Evolutionary conservation across 2,113 vertebrate species (phyloP).

Genomic region (Mus spicilegus): DNA sequence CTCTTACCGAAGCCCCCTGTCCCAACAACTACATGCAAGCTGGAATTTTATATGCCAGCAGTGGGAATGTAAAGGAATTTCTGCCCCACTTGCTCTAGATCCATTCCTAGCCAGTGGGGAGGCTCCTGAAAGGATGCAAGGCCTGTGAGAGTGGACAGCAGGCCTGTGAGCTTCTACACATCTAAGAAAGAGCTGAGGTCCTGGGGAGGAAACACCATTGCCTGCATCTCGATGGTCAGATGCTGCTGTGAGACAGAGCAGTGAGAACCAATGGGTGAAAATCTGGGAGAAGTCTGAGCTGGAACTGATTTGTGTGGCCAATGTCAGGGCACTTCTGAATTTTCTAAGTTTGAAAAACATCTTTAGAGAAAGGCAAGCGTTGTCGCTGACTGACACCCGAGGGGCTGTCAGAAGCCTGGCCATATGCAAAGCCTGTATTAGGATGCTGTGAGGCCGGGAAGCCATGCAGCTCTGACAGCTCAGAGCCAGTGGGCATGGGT

Average conservation of each 20-base stretch:
- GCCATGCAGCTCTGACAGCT: not conserved
- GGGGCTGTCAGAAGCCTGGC: not conserved
- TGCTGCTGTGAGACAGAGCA: not conserved
- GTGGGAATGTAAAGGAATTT: fast-evolving
- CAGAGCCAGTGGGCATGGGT: fast-evolving
- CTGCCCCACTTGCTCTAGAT: fast-evolving
- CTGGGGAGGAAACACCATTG: not conserved
- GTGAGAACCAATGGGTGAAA: not conserved
- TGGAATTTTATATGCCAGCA: fast-evolving
- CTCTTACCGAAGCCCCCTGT: not conserved
- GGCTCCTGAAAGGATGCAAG: not conserved
- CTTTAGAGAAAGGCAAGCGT: not conserved
- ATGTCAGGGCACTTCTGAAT: not conserved
- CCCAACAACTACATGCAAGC: fast-evolving
- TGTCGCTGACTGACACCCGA: not conserved
- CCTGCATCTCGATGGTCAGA: not conserved
- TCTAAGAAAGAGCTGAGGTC: too few relatives aligned
- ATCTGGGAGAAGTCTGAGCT: not conserved
- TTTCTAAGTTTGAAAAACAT: not conserved
- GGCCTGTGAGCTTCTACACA: fast-evolving
- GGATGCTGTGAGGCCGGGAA: not conserved
- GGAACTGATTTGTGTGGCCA: not conserved
- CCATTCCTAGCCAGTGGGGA: not conserved
- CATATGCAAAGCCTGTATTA: not conserved
- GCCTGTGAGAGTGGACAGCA: not conserved